Percentiles rank a stretch among this genome's conserved stretches.
These are phyloP conservation scores for Plestiodon gilberti DNA, from an alignment of 2,113 vertebrate species.

Conservation along the genomic window DNA sequence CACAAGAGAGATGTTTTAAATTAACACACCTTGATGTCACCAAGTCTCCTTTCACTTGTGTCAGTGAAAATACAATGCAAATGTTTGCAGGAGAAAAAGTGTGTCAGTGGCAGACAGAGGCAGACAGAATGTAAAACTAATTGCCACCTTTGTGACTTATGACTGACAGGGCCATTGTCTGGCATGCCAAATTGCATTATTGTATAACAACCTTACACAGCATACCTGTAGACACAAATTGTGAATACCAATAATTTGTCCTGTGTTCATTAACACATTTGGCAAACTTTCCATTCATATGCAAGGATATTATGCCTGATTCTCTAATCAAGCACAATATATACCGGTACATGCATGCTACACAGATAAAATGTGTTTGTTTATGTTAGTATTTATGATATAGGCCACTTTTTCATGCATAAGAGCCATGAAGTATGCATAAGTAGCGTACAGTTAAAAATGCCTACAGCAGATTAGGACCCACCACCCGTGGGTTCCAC, in stretches of 20 bases:
- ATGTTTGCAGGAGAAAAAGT: constrained; percentile 9
- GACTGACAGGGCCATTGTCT: constrained; percentile 35
- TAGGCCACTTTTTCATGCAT: no score
- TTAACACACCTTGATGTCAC: neutral
- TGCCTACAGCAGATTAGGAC: no score
- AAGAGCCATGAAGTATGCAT: no score
- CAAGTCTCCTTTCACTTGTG: constrained; percentile 27
- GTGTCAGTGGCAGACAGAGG: constrained; percentile 10
- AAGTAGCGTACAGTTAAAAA: no score
- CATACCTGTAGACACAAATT: constrained; percentile 32
- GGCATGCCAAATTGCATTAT: constrained; percentile 39
- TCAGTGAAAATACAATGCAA: constrained; percentile 18
- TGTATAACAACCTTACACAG: neutral
- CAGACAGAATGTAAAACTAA: constrained; percentile 27
- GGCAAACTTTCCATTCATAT: constrained; percentile 19
- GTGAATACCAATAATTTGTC: constrained; percentile 12
- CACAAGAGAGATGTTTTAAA: constrained; percentile 27
- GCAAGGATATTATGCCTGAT: constrained; percentile 18
- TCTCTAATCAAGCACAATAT: constrained; percentile 10
- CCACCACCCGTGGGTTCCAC: no score
- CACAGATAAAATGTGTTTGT: neutral
- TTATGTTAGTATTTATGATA: no score
- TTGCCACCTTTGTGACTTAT: constrained; percentile 49
- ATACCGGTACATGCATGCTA: neutral
- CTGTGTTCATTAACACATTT: neutral